These are phyloP conservation scores for Zosterops borbonicus DNA, from an alignment of 2,113 vertebrate species.

Conservation along the genomic window DNA sequence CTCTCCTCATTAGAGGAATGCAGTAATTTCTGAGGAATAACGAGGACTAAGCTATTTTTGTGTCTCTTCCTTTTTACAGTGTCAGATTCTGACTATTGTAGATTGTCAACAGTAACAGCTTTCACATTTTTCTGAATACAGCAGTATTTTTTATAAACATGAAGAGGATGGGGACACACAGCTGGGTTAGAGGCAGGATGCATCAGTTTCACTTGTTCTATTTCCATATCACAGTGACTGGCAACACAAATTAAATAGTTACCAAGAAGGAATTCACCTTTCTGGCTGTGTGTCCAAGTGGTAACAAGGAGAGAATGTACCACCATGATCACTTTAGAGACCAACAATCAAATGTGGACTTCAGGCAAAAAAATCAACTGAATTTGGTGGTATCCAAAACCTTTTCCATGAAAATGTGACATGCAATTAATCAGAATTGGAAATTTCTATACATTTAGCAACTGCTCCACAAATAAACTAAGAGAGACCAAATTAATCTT, in stretches of 20 bases:
- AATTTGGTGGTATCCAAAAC: not conserved
- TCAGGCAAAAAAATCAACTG: not conserved
- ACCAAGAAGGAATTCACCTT: not conserved
- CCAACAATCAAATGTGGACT: not conserved
- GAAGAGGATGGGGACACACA: not conserved
- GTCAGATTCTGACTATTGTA: not conserved
- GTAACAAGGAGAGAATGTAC: not conserved
- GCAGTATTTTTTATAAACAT: not conserved
- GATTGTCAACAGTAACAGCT: not conserved
- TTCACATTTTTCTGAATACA: not conserved
- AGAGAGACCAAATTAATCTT: not conserved
- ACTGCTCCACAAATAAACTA: not conserved
- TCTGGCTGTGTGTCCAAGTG: accelerated
- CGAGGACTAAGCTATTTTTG: not conserved
- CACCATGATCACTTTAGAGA: not conserved
- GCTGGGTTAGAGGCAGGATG: not conserved
- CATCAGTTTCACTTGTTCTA: not conserved
- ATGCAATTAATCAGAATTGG: not conserved
- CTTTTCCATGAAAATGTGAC: not conserved
- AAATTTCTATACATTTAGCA: not conserved
- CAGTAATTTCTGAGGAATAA: not conserved
- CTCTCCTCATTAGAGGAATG: not conserved
- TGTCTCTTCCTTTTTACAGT: not conserved
- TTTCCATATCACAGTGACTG: accelerated
- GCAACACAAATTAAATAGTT: not conserved